Evolutionary conservation across 2,113 vertebrate genomes (phyloP), one percentile per base, ranked within the genome.

Genomic region (Dascyllus trimaculatus): DNA sequence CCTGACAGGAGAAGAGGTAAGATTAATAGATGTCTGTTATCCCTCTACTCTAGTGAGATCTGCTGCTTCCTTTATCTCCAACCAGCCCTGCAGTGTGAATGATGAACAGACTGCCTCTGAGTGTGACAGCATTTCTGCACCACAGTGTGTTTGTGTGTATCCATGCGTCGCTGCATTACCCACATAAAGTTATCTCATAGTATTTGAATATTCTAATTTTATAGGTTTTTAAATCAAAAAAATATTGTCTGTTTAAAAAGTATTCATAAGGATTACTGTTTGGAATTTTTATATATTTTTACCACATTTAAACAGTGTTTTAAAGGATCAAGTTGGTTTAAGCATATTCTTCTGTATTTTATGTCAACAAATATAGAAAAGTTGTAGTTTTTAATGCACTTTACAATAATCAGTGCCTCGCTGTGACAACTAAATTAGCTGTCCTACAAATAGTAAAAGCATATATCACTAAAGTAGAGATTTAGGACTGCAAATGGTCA

Each of bases 1-100:
- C 93, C 93, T 98, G 81, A 97, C 97, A 0, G 97, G 96, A 85
- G 96, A 96, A 80, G 96, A 98, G 97, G 97, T 98, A 92, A 91
- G 96, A 94, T 85, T 84, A 80, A 88, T 81, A 70, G 48, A 68
- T 63, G 17, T 84, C 85, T 79, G 59, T 89, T 85, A 64, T 80
- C 49, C 48, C 26, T 69, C 38, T 48, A 25, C 78, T 83, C 25
- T 5, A 26, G 72, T 67, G 53, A 75, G 76, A 80, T 85, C 82
- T 72, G 77, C 78, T 29, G 51, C 80, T 86, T 89, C 81, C 80
- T 86, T 82, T 75, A 77, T 90, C 60, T 72, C 40, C 53, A 53
- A 21, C 49, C 51, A 54, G 43, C 59, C 54, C 67, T 11, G 81
- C 25, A 59, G 43, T 80, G 73, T 82, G 72, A 85, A 43, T 80